These are phyloP conservation scores for Drosophila vallismaia DNA, from an alignment of 2,888 invertebrate genomes.

Conservation along the genomic window DNA sequence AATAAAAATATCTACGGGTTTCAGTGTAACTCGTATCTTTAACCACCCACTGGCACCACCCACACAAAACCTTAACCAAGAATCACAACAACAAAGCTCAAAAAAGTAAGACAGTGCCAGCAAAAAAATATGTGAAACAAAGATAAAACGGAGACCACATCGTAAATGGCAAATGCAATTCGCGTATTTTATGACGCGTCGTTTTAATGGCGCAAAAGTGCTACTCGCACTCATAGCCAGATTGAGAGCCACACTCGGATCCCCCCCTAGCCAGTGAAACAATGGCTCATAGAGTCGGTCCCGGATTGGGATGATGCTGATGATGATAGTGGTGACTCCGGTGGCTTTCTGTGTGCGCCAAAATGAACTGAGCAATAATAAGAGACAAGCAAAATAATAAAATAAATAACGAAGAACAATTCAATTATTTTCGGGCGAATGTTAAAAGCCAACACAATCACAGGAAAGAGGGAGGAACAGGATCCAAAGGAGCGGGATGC, in stretches of 20 bases:
- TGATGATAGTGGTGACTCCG: slow-evolving; percentile 18
- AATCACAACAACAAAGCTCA: slow-evolving; percentile 55
- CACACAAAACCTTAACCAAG: slow-evolving; percentile 51
- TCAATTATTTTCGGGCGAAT: slow-evolving; percentile 71
- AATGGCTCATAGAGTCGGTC: slow-evolving; percentile 51
- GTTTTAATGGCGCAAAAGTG: slow-evolving; percentile 78
- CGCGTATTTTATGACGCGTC: slow-evolving; percentile 81
- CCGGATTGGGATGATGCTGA: slow-evolving; percentile 36
- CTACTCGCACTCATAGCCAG: slow-evolving; percentile 49
- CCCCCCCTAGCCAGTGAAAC: slow-evolving; percentile 43
- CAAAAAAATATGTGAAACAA: slow-evolving; percentile 41
- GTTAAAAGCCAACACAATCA: slow-evolving; percentile 70
- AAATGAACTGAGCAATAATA: slow-evolving; percentile 74
- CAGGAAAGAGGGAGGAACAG: slow-evolving; percentile 15
- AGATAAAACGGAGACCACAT: slow-evolving; percentile 70
- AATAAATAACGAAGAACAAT: slow-evolving; percentile 80
- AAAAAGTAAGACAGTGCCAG: slow-evolving; percentile 20
- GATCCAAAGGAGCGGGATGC: slow-evolving; percentile 27
- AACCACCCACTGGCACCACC: slow-evolving; percentile 13
- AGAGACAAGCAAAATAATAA: slow-evolving; percentile 79
- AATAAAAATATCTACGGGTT: neutral
- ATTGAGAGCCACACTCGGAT: slow-evolving; percentile 17
- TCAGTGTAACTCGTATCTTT: slow-evolving; percentile 1
- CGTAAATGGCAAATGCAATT: slow-evolving; percentile 80
- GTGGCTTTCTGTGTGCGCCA: slow-evolving; percentile 39